phyloP scores from a whole-genome alignment of 2,888 invertebrate species.

The Drosophila cracens region DNA sequence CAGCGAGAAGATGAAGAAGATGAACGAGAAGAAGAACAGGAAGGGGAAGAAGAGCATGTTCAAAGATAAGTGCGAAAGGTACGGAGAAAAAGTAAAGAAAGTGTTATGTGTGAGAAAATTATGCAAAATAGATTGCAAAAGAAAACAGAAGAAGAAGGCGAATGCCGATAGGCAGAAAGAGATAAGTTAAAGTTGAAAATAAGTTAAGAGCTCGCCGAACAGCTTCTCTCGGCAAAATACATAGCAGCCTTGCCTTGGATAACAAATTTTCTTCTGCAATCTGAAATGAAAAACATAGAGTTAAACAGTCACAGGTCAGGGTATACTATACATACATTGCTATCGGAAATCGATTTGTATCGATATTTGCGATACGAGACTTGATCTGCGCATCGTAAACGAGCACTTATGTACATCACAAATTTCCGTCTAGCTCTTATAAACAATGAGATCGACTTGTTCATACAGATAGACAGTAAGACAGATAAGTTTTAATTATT shows the following conservation, averaged over 20 bases:
- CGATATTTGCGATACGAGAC: background rate
- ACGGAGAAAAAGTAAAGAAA: background rate
- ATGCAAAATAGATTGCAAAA: background rate
- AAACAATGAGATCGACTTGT: background rate
- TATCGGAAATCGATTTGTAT: background rate
- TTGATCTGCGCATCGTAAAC: background rate
- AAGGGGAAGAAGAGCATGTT: background rate
- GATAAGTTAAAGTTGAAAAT: background rate
- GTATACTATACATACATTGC: background rate
- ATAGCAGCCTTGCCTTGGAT: background rate
- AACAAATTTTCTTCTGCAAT: background rate
- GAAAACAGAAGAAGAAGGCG: background rate
- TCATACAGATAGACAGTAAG: background rate
- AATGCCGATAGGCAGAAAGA: background rate
- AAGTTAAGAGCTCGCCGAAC: background rate
- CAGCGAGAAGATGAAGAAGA: constrained; percentile 4
- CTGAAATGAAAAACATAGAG: background rate
- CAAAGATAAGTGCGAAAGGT: background rate
- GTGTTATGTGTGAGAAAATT: background rate
- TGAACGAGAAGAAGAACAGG: background rate
- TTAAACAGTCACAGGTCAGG: too few relatives aligned
- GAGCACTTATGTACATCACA: background rate
- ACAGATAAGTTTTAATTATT: background rate
- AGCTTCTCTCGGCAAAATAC: fast-evolving
- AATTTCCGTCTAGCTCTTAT: background rate